A percentile compares a stretch with the other conserved stretches of the same genome.
Evolutionary conservation across 2,888 invertebrate species (phyloP).

Genomic region (Sylvicola cinctus): DNA sequence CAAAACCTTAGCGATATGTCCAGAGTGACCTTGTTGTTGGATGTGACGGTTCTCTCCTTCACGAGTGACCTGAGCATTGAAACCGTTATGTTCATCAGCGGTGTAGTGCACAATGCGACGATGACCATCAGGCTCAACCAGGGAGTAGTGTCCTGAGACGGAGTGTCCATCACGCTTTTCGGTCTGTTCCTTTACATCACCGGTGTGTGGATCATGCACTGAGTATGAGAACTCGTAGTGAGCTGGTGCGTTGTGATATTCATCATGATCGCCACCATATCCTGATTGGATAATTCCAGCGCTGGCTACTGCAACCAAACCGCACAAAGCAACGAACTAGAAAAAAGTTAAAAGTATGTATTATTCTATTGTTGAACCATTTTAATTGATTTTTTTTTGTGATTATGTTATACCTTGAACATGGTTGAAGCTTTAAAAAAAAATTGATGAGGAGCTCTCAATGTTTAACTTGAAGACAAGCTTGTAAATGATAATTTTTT

Average conservation of each 20-base stretch:
- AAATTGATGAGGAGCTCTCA: no score
- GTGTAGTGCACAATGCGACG: no score
- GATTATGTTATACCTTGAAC: no score
- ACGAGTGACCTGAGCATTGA: no score
- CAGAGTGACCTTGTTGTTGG: constrained; percentile 8
- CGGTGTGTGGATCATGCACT: no score
- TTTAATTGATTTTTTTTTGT: neutral
- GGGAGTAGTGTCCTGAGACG: constrained; percentile 22
- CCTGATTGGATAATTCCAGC: constrained; percentile 11
- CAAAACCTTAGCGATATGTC: constrained; percentile 6
- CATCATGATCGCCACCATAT: constrained; percentile 19
- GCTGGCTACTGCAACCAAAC: neutral
- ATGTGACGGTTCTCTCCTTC: constrained; percentile 9
- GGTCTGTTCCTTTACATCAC: constrained; percentile 20
- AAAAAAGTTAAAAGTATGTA: neutral
- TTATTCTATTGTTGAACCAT: no score
- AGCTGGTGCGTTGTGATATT: no score
- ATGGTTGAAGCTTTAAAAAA: no score
- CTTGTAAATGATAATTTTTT: no score
- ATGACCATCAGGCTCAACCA: constrained; percentile 13
- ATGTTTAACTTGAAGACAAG: no score
- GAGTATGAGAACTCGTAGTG: no score
- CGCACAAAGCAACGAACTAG: constrained; percentile 1
- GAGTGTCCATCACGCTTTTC: constrained; percentile 23
- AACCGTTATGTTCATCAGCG: no score